Evolutionary conservation across 2,888 invertebrate species (phyloP).

Genomic region (Philereme vetulata): DNA sequence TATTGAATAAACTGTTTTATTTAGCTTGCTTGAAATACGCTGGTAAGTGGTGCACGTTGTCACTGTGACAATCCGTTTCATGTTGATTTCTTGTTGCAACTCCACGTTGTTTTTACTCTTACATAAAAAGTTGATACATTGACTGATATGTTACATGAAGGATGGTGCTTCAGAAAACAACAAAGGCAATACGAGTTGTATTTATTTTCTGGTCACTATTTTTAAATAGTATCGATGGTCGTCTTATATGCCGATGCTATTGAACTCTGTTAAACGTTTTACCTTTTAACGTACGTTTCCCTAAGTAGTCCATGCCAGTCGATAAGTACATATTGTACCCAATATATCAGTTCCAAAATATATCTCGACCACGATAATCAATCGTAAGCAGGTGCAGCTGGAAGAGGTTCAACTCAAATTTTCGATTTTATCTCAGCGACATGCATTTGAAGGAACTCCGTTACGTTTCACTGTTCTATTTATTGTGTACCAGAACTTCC

Average conservation of each 20-base stretch:
- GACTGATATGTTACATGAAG: conserved; percentile 12
- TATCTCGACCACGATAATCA: conserved; percentile 26
- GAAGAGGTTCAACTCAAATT: conserved; percentile 30
- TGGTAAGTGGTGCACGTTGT: conserved; percentile 15
- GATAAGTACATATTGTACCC: neutral
- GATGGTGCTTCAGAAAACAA: conserved; percentile 1
- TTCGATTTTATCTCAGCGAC: conserved; percentile 34
- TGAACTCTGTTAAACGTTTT: too few species aligned
- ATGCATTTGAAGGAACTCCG: conserved; percentile 38
- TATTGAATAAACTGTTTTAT: conserved; percentile 33
- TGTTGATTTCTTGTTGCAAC: conserved; percentile 13
- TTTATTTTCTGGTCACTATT: too few species aligned
- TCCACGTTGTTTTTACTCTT: conserved; percentile 10
- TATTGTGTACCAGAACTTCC: conserved; percentile 29
- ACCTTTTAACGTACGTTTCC: too few species aligned
- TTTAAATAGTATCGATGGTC: too few species aligned
- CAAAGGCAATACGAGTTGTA: too few species aligned
- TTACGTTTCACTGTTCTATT: conserved; percentile 35
- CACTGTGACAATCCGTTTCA: conserved; percentile 11
- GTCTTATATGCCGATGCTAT: too few species aligned
- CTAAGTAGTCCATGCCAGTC: too few species aligned
- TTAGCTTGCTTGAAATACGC: conserved; percentile 14
- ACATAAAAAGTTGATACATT: conserved; percentile 9
- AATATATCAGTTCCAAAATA: conserved; percentile 2
- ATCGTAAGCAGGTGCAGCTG: conserved; percentile 30